Evolutionary conservation across 2,888 invertebrate species (phyloP), one percentile per base, ranked within the genome.

Genomic region (Eupithecia exiguata): DNA sequence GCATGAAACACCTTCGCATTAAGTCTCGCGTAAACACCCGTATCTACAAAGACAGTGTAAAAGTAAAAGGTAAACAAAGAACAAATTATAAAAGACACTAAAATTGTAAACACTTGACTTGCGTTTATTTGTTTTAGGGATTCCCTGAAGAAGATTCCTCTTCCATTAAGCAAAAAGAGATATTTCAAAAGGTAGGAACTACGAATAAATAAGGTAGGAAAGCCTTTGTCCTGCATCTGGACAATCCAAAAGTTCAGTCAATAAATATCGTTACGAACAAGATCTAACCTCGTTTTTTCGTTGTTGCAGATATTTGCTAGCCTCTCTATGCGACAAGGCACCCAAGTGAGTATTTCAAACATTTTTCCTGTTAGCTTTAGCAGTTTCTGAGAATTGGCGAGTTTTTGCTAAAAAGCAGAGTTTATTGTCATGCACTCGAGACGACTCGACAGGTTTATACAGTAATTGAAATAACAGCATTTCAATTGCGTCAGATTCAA

Each of bases 261-360:
- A 18, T 49, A n/a, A 35, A 62, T 9, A 62, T 62, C 18, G 18
- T 30, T 49, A 7, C 1, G n/a, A n/a, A 5, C 49, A n/a, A 49
- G 3, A 58, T 5, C 25, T 58, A 58, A 58, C 14, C 21, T 58
- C 4, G 58, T 58, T 58, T 25, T 53, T 58, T 58, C 21, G 21
- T 77, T 80, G 78, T 77, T 77, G 46, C 76, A 78, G 69, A 74
- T 70, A 53, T 58, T 58, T 58, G 70, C 53, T 69, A 68, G 30
- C 67, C 71, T 46, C 75, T 53, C 69, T 67, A 67, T 58, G 38
- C 68, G 14, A 65, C 53, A n/a, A 53, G 49, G 66, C 75, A 70
- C 67, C 71, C 62, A 75, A 74, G 78, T 80, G 69, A 80, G 78
- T 80, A 78, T 75, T 74, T 69, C 70, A 69, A 75, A 78, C 69